Evolutionary conservation across 1,140 invertebrate species (phyloP).

Genomic region (Arctopsyche grandis): DNA sequence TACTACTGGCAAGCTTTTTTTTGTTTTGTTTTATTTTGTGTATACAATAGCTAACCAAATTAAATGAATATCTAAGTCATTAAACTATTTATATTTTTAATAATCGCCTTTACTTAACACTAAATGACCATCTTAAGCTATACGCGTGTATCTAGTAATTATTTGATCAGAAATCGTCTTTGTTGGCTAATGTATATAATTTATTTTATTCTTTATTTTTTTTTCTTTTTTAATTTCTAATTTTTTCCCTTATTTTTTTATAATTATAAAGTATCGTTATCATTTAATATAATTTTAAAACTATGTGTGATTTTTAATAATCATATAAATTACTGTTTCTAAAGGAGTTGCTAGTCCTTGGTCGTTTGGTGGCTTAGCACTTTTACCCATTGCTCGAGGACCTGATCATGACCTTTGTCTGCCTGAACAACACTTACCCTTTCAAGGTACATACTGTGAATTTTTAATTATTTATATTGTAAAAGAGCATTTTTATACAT

Average conservation of each 20-base stretch:
- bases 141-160: too few species aligned
- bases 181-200: too few species aligned
- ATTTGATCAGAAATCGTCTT: too few species aligned
- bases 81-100: not conserved
- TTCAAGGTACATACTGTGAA: constrained; percentile 42
- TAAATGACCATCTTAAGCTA: too few species aligned
- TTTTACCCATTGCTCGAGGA: constrained; percentile 48
- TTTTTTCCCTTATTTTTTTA: not conserved
- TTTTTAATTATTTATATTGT: too few species aligned
- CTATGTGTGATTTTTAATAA: not conserved
- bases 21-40: constrained; percentile 10
- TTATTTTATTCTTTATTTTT: too few species aligned
- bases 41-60: not conserved
- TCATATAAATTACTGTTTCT: not conserved
- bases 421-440: constrained; percentile 38
- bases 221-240: too few species aligned
- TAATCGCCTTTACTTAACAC: too few species aligned
- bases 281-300: not conserved
- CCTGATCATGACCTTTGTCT: constrained; percentile 51
- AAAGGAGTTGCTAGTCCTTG: constrained; percentile 45
- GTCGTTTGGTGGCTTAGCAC: constrained; percentile 47
- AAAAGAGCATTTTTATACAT: not conserved
- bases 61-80: too few species aligned
- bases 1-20: constrained; percentile 47
- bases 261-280: not conserved